Base-by-base conservation (phyloP, 2,113 vertebrate genomes). In the Micromys minutus region DNA sequence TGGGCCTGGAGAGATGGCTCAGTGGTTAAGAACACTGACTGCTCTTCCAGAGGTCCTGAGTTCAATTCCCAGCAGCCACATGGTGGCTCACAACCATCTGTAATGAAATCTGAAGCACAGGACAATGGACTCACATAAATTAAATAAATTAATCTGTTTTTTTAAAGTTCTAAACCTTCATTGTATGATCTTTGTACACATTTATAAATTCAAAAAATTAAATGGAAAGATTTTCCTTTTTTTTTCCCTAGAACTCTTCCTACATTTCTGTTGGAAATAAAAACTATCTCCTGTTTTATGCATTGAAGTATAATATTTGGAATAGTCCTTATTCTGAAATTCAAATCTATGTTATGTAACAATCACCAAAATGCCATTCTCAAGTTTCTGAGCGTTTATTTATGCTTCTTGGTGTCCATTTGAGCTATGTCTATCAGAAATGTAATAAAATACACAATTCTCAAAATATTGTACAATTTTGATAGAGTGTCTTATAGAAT, bases 131-230 rank as follows among this genome's bases (percentile, higher is more conserved):
- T 29, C 63, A 65, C 31, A 65, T 65, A 31, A 65, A 63, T 63
- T 63, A 63, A 61, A 63, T 63, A 65, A 29, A 65, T 12, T 31
- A 65, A 65, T 65, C 26, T 65, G 26, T 13, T 65, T 65, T 76
- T 89, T 89, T 87, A 95, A 69, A 94, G 89, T 83, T 55, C 75
- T 80, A 89, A 69, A 67, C 45, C 90, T 81, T 36, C 72, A 83
- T 61, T 94, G 84, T 84, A 61, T 96, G 21, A 76, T 85, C 26
- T 92, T 90, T 95, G 69, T 85, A 92, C 36, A 87, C 77, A 52
- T 88, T 92, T 65, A 87, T 89, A 57, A 50, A 89, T 96, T 93
- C 91, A 11, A 89, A 90, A 95, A 85, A 59, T 90, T 65, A 89
- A 95, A 94, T 45, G 17, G 7, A 75, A 95, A 81, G 74, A 72